phyloP scores from a whole-genome alignment of 1,140 invertebrate species.

The Leptinotarsa defecta region DNA sequence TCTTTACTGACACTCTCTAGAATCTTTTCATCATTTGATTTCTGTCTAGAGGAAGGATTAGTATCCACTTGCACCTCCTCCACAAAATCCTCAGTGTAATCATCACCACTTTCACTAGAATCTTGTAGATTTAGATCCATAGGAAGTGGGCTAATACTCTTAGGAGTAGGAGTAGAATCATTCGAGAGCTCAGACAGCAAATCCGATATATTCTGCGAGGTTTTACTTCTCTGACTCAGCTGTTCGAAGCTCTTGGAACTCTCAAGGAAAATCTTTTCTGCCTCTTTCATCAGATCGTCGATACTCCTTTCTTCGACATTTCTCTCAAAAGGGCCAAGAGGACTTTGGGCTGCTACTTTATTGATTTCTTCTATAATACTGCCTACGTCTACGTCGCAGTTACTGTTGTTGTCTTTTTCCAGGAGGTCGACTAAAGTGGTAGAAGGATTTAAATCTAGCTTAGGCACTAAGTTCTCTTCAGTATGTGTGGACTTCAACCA shows the following conservation, averaged over 20 bases:
- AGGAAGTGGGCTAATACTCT: slow-evolving; percentile 51
- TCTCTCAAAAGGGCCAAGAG: slow-evolving; percentile 49
- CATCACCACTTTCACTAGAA: slow-evolving; percentile 36
- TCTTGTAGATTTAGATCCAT: slow-evolving; percentile 39
- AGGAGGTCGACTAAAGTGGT: slow-evolving; percentile 50
- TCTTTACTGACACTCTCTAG: background rate
- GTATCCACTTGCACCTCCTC: slow-evolving; percentile 42
- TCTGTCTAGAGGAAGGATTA: background rate
- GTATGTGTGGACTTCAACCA: slow-evolving; percentile 48
- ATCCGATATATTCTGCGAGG: slow-evolving; percentile 51
- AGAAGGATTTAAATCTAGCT: slow-evolving; percentile 44
- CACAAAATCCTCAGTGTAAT: slow-evolving; percentile 51
- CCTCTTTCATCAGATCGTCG: slow-evolving; percentile 54
- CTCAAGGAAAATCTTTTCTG: slow-evolving; percentile 53
- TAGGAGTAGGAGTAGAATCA: slow-evolving; percentile 52
- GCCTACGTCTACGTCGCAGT: slow-evolving; percentile 50
- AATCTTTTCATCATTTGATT: background rate
- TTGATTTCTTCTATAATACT: slow-evolving; percentile 57
- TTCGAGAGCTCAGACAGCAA: slow-evolving; percentile 41
- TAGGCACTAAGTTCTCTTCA: slow-evolving; percentile 34
- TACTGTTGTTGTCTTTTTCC: slow-evolving; percentile 47
- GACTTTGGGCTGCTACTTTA: slow-evolving; percentile 53
- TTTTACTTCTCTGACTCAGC: slow-evolving; percentile 50
- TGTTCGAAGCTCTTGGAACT: slow-evolving; percentile 57
- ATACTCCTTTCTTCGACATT: slow-evolving; percentile 47